These are phyloP conservation scores for Marmota monax DNA, from an alignment of 2,113 vertebrate genomes.

Conservation along the genomic window DNA sequence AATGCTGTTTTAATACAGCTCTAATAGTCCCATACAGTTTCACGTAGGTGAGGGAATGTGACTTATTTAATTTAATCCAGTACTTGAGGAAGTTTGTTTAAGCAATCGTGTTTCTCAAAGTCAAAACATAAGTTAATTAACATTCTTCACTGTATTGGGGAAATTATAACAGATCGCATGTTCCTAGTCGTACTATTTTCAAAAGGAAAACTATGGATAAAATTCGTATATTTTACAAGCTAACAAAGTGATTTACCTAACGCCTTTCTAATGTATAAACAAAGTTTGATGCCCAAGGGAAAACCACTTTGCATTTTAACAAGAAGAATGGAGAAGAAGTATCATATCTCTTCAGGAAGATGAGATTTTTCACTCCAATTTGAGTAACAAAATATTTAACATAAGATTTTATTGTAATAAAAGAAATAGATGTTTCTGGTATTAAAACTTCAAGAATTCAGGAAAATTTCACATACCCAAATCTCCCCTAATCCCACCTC, in stretches of 20 bases:
- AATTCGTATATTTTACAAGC: constrained; percentile 49
- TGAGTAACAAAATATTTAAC: background rate
- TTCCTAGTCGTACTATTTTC: constrained; percentile 52
- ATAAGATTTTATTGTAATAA: background rate
- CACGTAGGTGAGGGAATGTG: background rate
- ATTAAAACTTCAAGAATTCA: background rate
- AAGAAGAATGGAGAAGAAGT: rapidly evolving
- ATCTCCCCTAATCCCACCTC: background rate
- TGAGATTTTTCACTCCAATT: background rate
- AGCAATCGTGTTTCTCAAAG: constrained; percentile 56
- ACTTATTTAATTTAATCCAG: constrained; percentile 45
- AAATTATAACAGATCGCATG: constrained; percentile 67
- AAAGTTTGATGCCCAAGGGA: background rate
- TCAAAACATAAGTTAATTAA: constrained; percentile 76
- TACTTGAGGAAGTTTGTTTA: constrained; percentile 59
- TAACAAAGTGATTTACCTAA: constrained; percentile 61
- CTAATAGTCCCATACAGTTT: background rate
- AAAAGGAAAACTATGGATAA: constrained; percentile 48
- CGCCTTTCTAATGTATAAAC: background rate
- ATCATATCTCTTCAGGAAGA: background rate
- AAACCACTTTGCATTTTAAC: background rate
- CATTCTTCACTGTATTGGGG: constrained; percentile 51
- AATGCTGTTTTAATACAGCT: background rate
- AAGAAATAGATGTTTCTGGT: background rate
- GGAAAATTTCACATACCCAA: background rate